phyloP scores from a whole-genome alignment of 23 tunicate genomes.

The Halocynthia roretzi region DNA sequence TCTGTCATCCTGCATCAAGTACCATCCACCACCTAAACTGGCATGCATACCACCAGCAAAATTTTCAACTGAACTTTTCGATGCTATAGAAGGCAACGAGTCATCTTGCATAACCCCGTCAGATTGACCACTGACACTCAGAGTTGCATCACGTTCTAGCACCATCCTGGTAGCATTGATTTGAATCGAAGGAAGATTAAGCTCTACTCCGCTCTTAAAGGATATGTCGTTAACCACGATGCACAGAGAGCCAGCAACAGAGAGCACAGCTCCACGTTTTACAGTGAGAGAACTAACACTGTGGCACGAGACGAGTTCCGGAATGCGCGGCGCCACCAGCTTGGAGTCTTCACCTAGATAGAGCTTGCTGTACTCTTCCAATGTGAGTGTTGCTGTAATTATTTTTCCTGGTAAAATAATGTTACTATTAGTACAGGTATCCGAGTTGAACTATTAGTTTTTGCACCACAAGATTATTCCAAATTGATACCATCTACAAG shows the following conservation, averaged over 20 bases:
- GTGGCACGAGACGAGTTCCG: background rate
- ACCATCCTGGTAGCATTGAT: slow-evolving; percentile 5
- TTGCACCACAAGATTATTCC: no score
- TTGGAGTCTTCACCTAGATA: background rate
- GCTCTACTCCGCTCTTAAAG: slow-evolving; percentile 15
- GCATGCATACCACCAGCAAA: slow-evolving; percentile 27
- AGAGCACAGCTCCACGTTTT: slow-evolving; percentile 7
- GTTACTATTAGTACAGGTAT: no score
- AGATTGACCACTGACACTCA: slow-evolving; percentile 21
- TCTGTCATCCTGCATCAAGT: background rate
- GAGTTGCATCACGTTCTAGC: slow-evolving; percentile 3
- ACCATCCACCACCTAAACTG: slow-evolving; percentile 31
- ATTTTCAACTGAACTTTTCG: background rate
- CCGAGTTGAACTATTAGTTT: no score
- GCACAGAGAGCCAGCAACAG: slow-evolving; percentile 1
- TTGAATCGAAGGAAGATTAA: background rate
- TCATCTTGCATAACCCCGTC: slow-evolving; percentile 6
- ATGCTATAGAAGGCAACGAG: background rate
- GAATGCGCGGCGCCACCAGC: background rate
- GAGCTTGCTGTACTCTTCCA: background rate
- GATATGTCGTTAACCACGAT: slow-evolving; percentile 11
- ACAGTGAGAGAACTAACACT: slow-evolving; percentile 18
- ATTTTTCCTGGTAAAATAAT: background rate
- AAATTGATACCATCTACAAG: background rate
- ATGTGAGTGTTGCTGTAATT: background rate